Evolutionary conservation across 64 coral and sea anemone genomes (phyloP), one percentile per base, ranked within the genome.

Genomic region (Porites australiensis): DNA sequence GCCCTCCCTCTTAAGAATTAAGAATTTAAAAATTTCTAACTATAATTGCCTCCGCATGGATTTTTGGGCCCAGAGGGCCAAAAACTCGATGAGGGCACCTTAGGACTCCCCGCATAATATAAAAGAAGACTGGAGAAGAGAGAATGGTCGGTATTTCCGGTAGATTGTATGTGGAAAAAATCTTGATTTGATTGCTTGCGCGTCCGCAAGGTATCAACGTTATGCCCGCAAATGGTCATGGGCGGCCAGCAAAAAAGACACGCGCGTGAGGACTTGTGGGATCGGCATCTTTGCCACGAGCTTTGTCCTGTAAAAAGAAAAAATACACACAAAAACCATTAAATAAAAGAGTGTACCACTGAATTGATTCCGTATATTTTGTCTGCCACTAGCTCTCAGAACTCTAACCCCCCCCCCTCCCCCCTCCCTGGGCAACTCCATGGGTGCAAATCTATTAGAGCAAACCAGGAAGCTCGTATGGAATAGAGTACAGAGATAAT

Each of bases 161-260:
- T 71, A 71, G 68, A 71, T 71, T 71, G 10, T 71, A 23, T 27
- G 3, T 23, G 4, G 68, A 71, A 71, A 71, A 71, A 71, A 71
- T 71, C 68, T 71, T 11, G 68, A 71, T 71, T 71, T 71, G 68
- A 71, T 71, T 5, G 68, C 68, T 71, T 71, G 68, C 68, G 8
- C 68, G 68, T 3, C 68, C 68, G 68, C 68, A 71, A 71, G 68
- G 68, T 23, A 71, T 5, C 15, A 71, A 71, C 68, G 68, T 71
- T 71, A 27, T 71, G 22, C 68, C 68, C 10, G 68, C 68, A 71
- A 71, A 71, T 71, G 68, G 68, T 71, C 68, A 6, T 71, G 68
- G 68, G n/a, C 68, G 43, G 68, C 68, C n/a, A n/a, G n/a, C n/a
- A n/a, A 71, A 71, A 71, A 71, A 71, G 68, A 71, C 68, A 67